These are phyloP conservation scores for human (Homo sapiens) DNA, from an alignment of 2,113 vertebrate species.

Conservation along the genomic window DNA sequence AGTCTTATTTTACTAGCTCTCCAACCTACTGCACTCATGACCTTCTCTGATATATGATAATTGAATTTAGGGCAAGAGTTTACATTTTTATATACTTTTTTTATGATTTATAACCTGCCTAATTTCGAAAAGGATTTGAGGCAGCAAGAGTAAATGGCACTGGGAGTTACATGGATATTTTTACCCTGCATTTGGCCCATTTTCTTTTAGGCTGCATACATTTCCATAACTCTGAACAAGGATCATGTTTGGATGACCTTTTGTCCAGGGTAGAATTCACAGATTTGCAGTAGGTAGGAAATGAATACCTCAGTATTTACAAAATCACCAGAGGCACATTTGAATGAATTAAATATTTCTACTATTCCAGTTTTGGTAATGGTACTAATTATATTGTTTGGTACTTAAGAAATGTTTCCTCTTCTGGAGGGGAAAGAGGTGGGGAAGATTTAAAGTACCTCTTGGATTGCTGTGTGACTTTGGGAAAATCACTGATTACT, in stretches of 20 bases:
- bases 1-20: constrained; percentile 37
- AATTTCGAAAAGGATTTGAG: constrained; percentile 64
- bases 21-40: not conserved
- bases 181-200: constrained; percentile 72
- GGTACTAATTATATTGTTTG: constrained; percentile 46
- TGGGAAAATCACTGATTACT: not conserved
- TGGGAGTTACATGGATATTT: constrained; percentile 74
- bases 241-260: constrained; percentile 55
- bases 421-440: not conserved
- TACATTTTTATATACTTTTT: constrained; percentile 57
- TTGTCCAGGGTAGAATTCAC: constrained; percentile 59
- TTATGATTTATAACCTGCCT: constrained; percentile 58
- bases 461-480: constrained; percentile 58
- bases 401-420: not conserved
- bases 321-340: not conserved
- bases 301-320: constrained; percentile 61
- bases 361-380: not conserved
- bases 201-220: constrained; percentile 69
- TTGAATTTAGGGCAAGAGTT: constrained; percentile 61
- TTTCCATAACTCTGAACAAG: constrained; percentile 62
- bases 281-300: constrained; percentile 59
- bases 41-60: constrained; percentile 19
- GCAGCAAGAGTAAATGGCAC: constrained; percentile 63
- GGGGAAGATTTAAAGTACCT: constrained; percentile 33
- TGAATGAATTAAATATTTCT: constrained; percentile 62